Evolutionary conservation across 1,140 invertebrate genomes (phyloP), one percentile per base, ranked within the genome.

Genomic region (Charaxes varanes): DNA sequence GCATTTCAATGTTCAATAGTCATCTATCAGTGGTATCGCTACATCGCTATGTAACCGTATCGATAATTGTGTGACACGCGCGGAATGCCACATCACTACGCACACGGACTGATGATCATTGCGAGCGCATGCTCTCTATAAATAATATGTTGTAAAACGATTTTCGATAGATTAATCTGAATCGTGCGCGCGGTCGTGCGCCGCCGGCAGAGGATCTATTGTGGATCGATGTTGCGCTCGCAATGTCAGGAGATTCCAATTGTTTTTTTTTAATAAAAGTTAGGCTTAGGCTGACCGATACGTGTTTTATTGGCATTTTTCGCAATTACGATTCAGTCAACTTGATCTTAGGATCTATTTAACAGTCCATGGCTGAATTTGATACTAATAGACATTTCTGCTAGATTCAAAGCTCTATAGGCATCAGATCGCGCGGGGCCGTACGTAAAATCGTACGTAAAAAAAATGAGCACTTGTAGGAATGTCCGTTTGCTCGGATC

Each of bases 81-180:
- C 37, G 60, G 62, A 62, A 72, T 67, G 55, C 62, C 65, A 32
- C 78, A 79, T 72, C 74, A 62, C 78, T 79, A 62, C 59, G 69
- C 70, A 68, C 61, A 54, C 71, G 69, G 73, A 72, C 73, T 73
- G 76, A 79, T 79, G 78, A 80, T 78, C 78, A 83, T 83, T 78
- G 78, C 64, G 50, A 55, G 71, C 66, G 76, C 78, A 83, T 83
- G 78, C 78, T 61, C 73, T 72, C 78, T 83, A 83, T 83, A 83
- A 83, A 83, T 83, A 83, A 83, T 83, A 83, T 83, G 76, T 83
- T 83, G 78, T 83, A 83, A 83, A 83, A 83, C 78, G 78, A 83
- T 80, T 83, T 83, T 80, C 78, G 76, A 83, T 83, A 83, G 78
- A 83, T 83, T 83, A 83, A 83, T 83, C 78, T 83, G 78, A 83